Base-by-base conservation (phyloP, 1,140 invertebrate species). In the Parapsyche elsis region DNA sequence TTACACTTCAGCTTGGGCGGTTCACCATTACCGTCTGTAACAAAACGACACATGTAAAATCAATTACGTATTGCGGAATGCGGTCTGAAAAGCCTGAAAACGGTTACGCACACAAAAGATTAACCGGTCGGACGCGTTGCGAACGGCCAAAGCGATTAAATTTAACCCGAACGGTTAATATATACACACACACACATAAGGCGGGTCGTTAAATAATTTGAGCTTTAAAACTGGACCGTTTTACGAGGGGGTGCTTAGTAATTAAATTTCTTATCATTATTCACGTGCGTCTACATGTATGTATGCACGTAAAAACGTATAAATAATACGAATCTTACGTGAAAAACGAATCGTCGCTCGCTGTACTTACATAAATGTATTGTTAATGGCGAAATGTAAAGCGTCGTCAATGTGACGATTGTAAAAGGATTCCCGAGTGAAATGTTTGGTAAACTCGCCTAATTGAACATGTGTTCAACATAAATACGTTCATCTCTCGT, bases 1-100 rank as follows among this genome's bases (percentile, higher is more conserved):
- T 97, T 97, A 89, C 97, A 99, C 88, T 98, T 98, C 67, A 96
- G 90, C 87, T 95, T 95, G 0, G 94, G 92, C 9, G 92, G 92
- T 84, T 95, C 94, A 1, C 92, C 92, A 83, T 92, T 92, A 16
- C 87, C 86, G 83, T 93, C 92, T 93, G 90, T 59, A 89, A 67
- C 64, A 90, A 84, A 53, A 85, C 84, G 84, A 80, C 57, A 45
- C 44, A 46, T 74, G 1, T 30, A 71, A 45, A 21, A 75, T 67
- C 46, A 75, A 75, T 30, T 26, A n/a, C n/a, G n/a, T n/a, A n/a
- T n/a, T 26, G 5, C 49, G 12, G 16, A 30, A 45, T 46, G 10
- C 10, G 5, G 1, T 16, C 16, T 19, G 30, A 5, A 73, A 46
- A 2, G 24, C 2, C 9, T 71, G 10, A 21, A 44, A 46, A 21